Conservation (phyloP, 2,797 vertebrate genomes). For the Psittacula echo region DNA sequence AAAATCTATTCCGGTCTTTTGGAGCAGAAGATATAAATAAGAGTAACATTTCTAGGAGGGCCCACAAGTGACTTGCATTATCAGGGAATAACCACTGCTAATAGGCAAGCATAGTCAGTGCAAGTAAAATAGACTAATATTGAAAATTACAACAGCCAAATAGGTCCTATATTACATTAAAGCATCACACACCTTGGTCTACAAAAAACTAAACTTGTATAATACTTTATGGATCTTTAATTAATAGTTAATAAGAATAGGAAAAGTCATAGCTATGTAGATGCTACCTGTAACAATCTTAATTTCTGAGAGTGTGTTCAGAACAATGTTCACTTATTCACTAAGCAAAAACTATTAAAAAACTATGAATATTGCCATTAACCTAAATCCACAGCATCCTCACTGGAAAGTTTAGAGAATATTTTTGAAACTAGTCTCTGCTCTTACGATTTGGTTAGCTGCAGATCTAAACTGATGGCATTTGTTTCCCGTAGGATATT, state of each 20-base stretch:
- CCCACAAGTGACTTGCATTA: neutral
- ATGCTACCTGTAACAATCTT: neutral
- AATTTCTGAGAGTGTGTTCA: neutral
- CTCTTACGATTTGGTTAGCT: neutral
- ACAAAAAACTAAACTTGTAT: neutral
- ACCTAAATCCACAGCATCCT: neutral
- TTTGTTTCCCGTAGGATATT: neutral
- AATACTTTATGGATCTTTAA: neutral
- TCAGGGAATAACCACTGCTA: neutral
- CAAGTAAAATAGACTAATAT: neutral
- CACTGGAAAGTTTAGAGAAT: neutral
- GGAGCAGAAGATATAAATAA: neutral
- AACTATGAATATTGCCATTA: neutral
- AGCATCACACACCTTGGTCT: neutral
- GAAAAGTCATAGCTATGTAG: neutral
- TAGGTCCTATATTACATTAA: neutral
- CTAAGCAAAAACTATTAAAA: neutral
- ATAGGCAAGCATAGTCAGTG: neutral
- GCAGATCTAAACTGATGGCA: neutral
- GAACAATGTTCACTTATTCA: neutral
- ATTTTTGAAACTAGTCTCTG: neutral
- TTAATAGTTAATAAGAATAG: neutral
- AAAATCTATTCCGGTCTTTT: neutral
- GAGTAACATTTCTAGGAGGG: neutral
- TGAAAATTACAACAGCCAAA: neutral